Percentiles rank a stretch among this genome's conserved stretches.
phyloP scores from a whole-genome alignment of 2,113 vertebrate species.

The Ictalurus furcatus region DNA sequence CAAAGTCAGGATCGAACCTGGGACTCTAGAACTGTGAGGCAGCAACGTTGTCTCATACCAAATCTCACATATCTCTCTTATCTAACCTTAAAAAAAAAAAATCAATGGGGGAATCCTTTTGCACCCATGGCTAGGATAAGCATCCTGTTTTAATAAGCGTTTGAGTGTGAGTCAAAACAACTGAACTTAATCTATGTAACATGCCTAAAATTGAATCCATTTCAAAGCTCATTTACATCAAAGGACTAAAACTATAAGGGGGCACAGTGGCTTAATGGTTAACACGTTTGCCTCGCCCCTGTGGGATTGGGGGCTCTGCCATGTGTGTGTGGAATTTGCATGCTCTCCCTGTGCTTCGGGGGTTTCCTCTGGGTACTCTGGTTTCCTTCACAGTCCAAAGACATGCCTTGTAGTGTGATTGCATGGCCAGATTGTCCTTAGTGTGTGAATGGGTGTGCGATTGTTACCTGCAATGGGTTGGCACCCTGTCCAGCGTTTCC shows the following conservation, averaged over 20 bases:
- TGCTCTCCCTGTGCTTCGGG: too few species aligned
- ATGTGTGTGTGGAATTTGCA: too few species aligned
- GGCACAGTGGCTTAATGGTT: too few species aligned
- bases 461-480: too few species aligned
- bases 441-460: too few species aligned
- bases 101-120: background rate
- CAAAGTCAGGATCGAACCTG: background rate
- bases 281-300: too few species aligned
- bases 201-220: background rate
- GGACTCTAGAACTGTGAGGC: background rate
- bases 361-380: too few species aligned
- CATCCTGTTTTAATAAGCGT: background rate
- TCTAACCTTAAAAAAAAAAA: background rate
- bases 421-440: too few species aligned
- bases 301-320: too few species aligned
- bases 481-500: too few species aligned
- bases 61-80: background rate
- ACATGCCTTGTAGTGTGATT: too few species aligned
- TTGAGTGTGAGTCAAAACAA: background rate
- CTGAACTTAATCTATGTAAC: background rate
- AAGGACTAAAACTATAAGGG: background rate
- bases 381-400: too few species aligned
- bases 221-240: background rate
- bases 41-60: background rate
- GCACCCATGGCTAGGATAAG: background rate